Percentiles rank a stretch among this genome's conserved stretches.
Evolutionary conservation across 2,113 vertebrate species (phyloP).

Genomic region (Strix uralensis): DNA sequence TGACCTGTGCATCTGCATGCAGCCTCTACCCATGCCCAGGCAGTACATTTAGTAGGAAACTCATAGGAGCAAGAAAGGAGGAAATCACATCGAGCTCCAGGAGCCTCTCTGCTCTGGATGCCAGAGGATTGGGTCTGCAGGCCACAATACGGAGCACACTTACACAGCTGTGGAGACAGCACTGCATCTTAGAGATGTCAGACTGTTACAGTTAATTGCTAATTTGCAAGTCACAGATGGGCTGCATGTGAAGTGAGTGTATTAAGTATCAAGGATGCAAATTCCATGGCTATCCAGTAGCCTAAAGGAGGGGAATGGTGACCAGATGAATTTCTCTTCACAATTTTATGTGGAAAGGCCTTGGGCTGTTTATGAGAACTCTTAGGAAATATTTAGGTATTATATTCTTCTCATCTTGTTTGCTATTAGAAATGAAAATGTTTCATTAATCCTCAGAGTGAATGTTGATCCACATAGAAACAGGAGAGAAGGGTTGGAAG

Average conservation of each 20-base stretch:
- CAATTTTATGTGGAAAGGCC: background rate
- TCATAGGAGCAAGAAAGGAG: rapidly evolving
- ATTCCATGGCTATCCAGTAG: background rate
- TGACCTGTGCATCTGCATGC: too few relatives aligned
- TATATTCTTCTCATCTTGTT: background rate
- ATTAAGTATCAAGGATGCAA: background rate
- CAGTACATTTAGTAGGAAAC: background rate
- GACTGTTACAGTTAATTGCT: background rate
- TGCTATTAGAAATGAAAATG: background rate
- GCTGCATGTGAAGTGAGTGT: background rate
- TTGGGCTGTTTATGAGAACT: background rate
- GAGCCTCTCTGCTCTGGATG: background rate
- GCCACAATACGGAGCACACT: background rate
- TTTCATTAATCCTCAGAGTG: background rate
- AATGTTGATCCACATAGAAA: background rate
- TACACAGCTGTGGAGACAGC: background rate
- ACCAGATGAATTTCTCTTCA: background rate
- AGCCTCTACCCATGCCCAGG: background rate
- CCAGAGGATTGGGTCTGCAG: background rate
- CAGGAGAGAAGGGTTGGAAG: background rate
- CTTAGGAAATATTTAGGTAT: background rate
- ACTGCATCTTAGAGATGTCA: background rate
- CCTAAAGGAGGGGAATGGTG: background rate
- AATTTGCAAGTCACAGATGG: background rate
- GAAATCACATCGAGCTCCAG: background rate